A percentile compares a stretch with the other conserved stretches of the same genome.
These are phyloP conservation scores for Grantiella picta DNA, from an alignment of 2,113 vertebrate species.

Conservation along the genomic window DNA sequence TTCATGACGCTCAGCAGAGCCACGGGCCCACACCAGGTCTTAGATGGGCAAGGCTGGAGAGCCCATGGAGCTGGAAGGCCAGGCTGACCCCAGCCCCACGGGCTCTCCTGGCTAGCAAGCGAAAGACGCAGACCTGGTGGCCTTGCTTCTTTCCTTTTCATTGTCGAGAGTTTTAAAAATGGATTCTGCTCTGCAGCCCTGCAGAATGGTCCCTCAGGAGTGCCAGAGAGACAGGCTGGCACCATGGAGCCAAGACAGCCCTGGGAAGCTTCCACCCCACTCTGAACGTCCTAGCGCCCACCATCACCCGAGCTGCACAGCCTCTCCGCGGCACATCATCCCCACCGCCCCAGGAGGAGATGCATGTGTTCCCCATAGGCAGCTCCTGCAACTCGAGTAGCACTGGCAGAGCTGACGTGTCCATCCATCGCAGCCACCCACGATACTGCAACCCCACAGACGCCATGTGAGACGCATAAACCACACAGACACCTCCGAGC, in stretches of 20 bases:
- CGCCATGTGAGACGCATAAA: constrained; percentile 64
- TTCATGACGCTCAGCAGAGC: not conserved
- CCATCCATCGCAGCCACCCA: constrained; percentile 68
- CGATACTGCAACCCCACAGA: constrained; percentile 66
- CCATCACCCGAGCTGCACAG: constrained; percentile 69
- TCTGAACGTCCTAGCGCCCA: constrained; percentile 70
- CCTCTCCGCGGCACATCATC: constrained; percentile 71
- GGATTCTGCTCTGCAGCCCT: constrained; percentile 70
- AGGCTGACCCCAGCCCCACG: constrained; percentile 41
- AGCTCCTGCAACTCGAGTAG: constrained; percentile 69
- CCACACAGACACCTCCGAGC: constrained; percentile 63
- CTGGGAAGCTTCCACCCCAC: constrained; percentile 67
- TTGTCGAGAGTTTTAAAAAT: constrained; percentile 68
- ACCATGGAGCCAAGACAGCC: constrained; percentile 69
- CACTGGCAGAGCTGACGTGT: constrained; percentile 59
- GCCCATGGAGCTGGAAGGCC: constrained; percentile 54
- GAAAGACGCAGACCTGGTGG: constrained; percentile 41
- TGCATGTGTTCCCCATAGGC: constrained; percentile 71
- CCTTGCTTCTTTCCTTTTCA: constrained; percentile 62
- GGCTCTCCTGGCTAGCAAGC: not conserved
- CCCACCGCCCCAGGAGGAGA: constrained; percentile 71
- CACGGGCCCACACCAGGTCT: constrained; percentile 13
- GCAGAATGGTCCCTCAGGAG: constrained; percentile 70
- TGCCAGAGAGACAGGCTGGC: constrained; percentile 71
- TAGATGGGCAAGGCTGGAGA: constrained; percentile 33